Conservation (phyloP, 2,113 vertebrate genomes). For the Takifugu bimaculatus region DNA sequence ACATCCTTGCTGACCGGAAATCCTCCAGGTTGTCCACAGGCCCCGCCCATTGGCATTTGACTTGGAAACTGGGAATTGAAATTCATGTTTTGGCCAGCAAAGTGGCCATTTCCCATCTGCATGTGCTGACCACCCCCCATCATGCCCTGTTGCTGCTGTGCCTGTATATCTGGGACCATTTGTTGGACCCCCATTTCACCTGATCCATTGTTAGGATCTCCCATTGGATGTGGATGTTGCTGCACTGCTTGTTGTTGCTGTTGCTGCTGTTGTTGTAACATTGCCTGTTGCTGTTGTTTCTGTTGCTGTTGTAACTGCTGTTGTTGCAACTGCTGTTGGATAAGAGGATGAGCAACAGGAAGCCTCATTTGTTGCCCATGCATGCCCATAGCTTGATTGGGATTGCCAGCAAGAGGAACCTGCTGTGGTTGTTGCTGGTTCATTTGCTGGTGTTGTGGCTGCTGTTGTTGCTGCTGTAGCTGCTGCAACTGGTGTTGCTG, state of each 20-base stretch:
- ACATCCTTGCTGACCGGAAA: constrained; percentile 97
- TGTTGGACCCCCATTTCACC: constrained; percentile 81
- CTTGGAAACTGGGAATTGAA: constrained; percentile 83
- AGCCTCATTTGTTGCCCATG: constrained; percentile 90
- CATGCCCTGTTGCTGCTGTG: constrained; percentile 81
- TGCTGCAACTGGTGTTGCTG: constrained; percentile 73
- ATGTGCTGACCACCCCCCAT: constrained; percentile 88
- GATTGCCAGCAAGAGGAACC: constrained; percentile 84
- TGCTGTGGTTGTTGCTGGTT: constrained; percentile 79
- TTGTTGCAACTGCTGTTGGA: constrained; percentile 84
- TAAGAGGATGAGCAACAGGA: constrained; percentile 81
- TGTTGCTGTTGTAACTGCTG: constrained; percentile 71
- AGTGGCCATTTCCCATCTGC: constrained; percentile 92
- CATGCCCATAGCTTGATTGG: constrained; percentile 88
- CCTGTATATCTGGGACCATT: constrained; percentile 91
- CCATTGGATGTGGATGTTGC: constrained; percentile 80
- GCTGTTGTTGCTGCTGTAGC: constrained; percentile 61
- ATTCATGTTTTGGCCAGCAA: constrained; percentile 87
- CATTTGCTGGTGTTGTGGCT: constrained; percentile 79
- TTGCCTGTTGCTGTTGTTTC: constrained; percentile 68
- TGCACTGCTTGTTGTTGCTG: constrained; percentile 77
- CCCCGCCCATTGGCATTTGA: constrained; percentile 81
- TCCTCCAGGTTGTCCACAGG: constrained; percentile 84
- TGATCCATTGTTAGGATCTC: constrained; percentile 76
- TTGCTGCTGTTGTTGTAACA: constrained; percentile 69